These are phyloP conservation scores for Scaptomyza montana DNA, from an alignment of 1,140 invertebrate genomes.

Conservation along the genomic window DNA sequence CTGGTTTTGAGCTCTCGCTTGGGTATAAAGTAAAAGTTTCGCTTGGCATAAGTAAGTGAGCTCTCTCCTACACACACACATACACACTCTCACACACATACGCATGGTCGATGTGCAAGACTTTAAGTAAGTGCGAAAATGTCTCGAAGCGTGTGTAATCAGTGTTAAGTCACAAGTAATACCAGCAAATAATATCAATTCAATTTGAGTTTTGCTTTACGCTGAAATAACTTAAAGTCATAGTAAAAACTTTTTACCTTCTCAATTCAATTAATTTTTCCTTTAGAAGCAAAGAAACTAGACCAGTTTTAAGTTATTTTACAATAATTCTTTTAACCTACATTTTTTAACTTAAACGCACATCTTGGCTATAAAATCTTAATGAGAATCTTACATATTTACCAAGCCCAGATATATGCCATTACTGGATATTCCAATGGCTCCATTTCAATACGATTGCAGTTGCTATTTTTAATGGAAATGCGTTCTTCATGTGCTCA, in stretches of 20 bases:
- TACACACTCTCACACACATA: background rate
- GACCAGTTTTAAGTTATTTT: background rate
- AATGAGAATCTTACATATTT: slow-evolving; percentile 10
- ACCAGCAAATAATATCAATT: slow-evolving; percentile 60
- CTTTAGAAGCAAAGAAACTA: too few species aligned
- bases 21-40: slow-evolving; percentile 64
- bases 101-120: background rate
- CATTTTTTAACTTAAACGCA: background rate
- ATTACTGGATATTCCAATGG: slow-evolving; percentile 4
- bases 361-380: background rate
- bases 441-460: slow-evolving; percentile 17
- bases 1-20: slow-evolving; percentile 31
- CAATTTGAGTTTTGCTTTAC: slow-evolving; percentile 28
- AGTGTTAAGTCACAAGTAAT: slow-evolving; percentile 65
- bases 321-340: background rate
- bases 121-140: slow-evolving; percentile 54
- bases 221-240: slow-evolving; percentile 1
- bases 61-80: slow-evolving; percentile 11
- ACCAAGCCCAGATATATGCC: background rate
- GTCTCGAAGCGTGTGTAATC: slow-evolving; percentile 49
- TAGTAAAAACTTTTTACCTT: background rate
- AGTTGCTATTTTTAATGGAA: slow-evolving; percentile 22
- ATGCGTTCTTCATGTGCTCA: slow-evolving; percentile 18
- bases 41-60: slow-evolving; percentile 41
- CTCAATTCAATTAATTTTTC: background rate